phyloP scores from a whole-genome alignment of 2,113 vertebrate species.

The Coptodon rendalli region DNA sequence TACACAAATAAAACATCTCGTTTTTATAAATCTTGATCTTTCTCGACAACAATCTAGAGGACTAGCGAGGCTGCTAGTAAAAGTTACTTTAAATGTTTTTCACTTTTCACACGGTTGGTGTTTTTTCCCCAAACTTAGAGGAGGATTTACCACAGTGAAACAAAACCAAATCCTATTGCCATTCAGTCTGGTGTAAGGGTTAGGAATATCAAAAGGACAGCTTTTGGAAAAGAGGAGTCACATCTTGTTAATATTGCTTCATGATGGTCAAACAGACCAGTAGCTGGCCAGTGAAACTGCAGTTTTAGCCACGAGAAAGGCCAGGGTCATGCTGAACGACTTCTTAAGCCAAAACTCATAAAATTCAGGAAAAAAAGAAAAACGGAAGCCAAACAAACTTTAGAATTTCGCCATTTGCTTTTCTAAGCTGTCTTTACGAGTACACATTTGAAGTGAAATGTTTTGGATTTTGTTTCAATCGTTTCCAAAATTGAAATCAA shows the following conservation, averaged over 20 bases:
- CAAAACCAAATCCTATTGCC: conserved; percentile 7
- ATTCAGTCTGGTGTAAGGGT: neutral
- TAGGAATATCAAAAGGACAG: neutral
- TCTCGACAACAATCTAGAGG: conserved; percentile 17
- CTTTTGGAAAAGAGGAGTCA: conserved; percentile 23
- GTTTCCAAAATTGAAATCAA: neutral
- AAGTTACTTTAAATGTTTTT: neutral
- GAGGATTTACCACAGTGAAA: neutral
- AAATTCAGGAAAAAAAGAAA: neutral
- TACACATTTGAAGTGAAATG: neutral
- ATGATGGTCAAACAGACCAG: conserved; percentile 17
- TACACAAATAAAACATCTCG: conserved; percentile 63
- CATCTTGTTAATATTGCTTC: conserved; percentile 50
- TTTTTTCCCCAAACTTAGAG: neutral
- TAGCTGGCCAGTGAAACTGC: neutral
- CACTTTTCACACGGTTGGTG: neutral
- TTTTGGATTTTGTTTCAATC: neutral
- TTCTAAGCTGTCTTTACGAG: neutral
- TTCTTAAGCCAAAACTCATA: neutral
- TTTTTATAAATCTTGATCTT: conserved; percentile 51
- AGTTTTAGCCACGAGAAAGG: neutral
- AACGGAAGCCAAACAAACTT: neutral
- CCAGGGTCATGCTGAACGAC: neutral
- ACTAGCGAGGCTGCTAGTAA: neutral
- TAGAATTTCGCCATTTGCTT: neutral